A percentile compares a stretch with the other conserved stretches of the same genome.
Evolutionary conservation across 2,888 invertebrate genomes (phyloP).

Genomic region (Cotesia congregata): DNA sequence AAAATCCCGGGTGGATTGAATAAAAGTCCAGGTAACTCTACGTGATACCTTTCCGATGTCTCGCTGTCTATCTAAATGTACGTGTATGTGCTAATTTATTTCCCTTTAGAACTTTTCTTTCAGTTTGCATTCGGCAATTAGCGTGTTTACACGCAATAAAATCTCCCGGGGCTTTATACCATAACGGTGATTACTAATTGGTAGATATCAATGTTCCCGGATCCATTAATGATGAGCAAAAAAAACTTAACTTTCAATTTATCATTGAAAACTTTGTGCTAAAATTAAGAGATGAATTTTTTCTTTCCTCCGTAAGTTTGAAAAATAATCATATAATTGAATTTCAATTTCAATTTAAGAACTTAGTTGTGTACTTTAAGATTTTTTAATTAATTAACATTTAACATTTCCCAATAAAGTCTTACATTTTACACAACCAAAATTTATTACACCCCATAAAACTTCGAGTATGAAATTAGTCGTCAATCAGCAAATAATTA

Average conservation of each 20-base stretch:
- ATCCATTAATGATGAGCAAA: neutral
- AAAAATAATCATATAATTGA: too few relatives aligned
- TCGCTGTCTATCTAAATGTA: neutral
- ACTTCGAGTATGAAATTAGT: neutral
- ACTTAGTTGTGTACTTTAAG: too few relatives aligned
- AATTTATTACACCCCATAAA: neutral
- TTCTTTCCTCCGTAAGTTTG: too few relatives aligned
- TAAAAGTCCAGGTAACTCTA: neutral
- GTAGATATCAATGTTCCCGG: constrained; percentile 1
- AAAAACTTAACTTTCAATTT: neutral
- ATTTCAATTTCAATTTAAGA: too few relatives aligned
- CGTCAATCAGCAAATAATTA: constrained; percentile 50
- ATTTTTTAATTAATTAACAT: too few relatives aligned
- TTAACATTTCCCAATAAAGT: too few relatives aligned
- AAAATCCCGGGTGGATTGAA: neutral
- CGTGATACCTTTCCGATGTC: neutral
- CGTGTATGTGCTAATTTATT: neutral
- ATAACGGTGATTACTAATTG: constrained; percentile 41
- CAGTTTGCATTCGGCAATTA: constrained; percentile 45
- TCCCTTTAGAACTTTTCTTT: constrained; percentile 18
- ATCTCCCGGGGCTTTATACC: constrained; percentile 33
- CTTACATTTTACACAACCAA: too few relatives aligned
- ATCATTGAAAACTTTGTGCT: too few relatives aligned
- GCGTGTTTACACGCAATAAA: constrained; percentile 54
- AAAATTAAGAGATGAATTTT: too few relatives aligned